Evolutionary conservation across 2,113 vertebrate genomes (phyloP).

Genomic region (Sander vitreus): DNA sequence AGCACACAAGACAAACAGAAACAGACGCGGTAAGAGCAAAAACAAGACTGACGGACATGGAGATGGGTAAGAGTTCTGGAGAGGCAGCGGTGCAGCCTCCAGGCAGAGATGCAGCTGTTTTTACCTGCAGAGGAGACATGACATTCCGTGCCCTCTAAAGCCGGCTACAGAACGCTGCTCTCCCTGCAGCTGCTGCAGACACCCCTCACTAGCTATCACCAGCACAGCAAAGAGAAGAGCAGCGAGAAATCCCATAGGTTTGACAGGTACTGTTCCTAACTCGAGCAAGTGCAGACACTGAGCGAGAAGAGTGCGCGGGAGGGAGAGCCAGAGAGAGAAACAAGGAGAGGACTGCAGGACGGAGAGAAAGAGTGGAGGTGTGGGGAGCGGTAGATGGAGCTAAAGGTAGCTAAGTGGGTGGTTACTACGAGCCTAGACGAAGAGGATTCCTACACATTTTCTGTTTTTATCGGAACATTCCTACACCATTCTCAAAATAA

Average conservation of each 20-base stretch:
- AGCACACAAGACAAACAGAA: conserved; percentile 45
- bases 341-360: conserved; percentile 28
- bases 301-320: conserved; percentile 27
- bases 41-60: conserved; percentile 30
- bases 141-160: conserved; percentile 85
- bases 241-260: conserved; percentile 74
- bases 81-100: conserved; percentile 43
- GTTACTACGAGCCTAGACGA: conserved; percentile 29
- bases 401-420: conserved; percentile 26
- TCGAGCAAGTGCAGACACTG: conserved; percentile 46
- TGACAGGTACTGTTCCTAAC: conserved; percentile 61
- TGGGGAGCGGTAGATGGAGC: conserved; percentile 29
- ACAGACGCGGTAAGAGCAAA: conserved; percentile 33
- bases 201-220: conserved; percentile 61
- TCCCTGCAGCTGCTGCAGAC: conserved; percentile 77
- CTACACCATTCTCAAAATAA: not conserved
- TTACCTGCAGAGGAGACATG: conserved; percentile 87
- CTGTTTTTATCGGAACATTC: conserved; percentile 1
- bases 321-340: conserved; percentile 48
- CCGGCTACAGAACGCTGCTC: conserved; percentile 79
- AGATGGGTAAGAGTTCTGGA: conserved; percentile 1
- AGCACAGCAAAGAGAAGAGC: conserved; percentile 53
- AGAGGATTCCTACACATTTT: conserved; percentile 22
- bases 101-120: conserved; percentile 63
- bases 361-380: conserved; percentile 53